Conservation (phyloP, 2,797 vertebrate genomes). For the Poeciliopsis paucimaculata region DNA sequence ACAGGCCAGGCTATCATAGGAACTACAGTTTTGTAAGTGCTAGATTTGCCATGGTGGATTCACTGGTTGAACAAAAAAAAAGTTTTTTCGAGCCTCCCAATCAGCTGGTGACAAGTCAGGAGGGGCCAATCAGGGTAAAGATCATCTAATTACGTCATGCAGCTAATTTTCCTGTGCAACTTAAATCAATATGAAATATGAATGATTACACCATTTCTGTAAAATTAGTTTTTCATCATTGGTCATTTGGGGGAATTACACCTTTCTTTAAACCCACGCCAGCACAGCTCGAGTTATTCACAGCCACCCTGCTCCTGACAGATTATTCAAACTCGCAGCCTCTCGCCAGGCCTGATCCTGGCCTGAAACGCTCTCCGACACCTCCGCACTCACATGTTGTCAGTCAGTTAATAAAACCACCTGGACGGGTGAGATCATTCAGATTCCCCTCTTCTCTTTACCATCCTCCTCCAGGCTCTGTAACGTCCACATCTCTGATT, state of each 20-base stretch:
- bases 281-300: conserved; percentile 16
- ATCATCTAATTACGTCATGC: background rate
- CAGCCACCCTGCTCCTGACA: conserved; percentile 19
- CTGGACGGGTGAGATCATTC: conserved; percentile 46
- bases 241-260: background rate
- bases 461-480: conserved; percentile 49
- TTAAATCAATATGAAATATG: background rate
- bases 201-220: background rate
- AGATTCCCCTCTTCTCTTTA: conserved; percentile 44
- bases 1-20: background rate
- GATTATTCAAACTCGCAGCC: conserved; percentile 17
- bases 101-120: background rate
- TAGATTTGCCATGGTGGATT: background rate
- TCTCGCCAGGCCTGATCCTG: conserved; percentile 21
- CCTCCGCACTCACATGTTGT: conserved; percentile 41
- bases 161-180: background rate
- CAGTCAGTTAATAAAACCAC: conserved; percentile 48
- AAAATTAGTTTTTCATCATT: background rate
- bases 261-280: background rate
- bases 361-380: conserved; percentile 39
- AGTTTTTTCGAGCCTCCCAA: background rate
- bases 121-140: background rate
- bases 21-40: background rate
- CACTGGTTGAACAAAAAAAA: background rate
- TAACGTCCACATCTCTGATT: conserved; percentile 63